These are phyloP conservation scores for Etheostoma cragini DNA, from an alignment of 2,113 vertebrate genomes.

Conservation along the genomic window DNA sequence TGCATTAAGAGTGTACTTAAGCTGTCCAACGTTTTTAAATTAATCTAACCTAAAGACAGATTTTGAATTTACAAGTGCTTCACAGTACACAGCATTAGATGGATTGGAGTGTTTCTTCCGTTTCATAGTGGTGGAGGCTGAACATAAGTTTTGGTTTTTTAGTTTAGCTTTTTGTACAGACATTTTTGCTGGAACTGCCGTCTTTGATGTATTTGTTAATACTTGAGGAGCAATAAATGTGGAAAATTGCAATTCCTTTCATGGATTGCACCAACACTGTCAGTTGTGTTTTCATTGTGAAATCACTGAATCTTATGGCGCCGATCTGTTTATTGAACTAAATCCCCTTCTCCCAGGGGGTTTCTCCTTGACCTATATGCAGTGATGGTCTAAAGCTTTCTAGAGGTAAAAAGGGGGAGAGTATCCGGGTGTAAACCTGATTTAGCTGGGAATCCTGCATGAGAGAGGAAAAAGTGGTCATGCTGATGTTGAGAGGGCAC, in stretches of 20 bases:
- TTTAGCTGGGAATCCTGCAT: slow-evolving; percentile 3
- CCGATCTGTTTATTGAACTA: neutral
- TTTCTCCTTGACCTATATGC: slow-evolving; percentile 2
- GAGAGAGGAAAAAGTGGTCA: slow-evolving; percentile 8
- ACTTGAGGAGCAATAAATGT: neutral
- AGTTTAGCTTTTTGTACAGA: neutral
- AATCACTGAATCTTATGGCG: neutral
- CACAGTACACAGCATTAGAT: neutral
- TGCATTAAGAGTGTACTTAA: slow-evolving; percentile 48
- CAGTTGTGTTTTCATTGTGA: neutral
- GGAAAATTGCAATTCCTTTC: neutral
- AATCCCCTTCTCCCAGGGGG: neutral
- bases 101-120: neutral
- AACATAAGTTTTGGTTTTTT: neutral
- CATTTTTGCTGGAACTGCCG: neutral
- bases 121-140: neutral
- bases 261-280: neutral
- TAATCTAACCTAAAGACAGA: too few species aligned
- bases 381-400: neutral
- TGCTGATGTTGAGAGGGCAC: slow-evolving; percentile 21
- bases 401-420: neutral
- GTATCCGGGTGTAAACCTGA: slow-evolving; percentile 14
- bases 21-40: slow-evolving; percentile 33
- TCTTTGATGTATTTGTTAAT: neutral
- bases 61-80: slow-evolving; percentile 34